A percentile compares a stretch with the other conserved stretches of the same genome.
These are phyloP conservation scores for Chouioia cunea DNA, from an alignment of 2,888 invertebrate genomes.

Conservation along the genomic window DNA sequence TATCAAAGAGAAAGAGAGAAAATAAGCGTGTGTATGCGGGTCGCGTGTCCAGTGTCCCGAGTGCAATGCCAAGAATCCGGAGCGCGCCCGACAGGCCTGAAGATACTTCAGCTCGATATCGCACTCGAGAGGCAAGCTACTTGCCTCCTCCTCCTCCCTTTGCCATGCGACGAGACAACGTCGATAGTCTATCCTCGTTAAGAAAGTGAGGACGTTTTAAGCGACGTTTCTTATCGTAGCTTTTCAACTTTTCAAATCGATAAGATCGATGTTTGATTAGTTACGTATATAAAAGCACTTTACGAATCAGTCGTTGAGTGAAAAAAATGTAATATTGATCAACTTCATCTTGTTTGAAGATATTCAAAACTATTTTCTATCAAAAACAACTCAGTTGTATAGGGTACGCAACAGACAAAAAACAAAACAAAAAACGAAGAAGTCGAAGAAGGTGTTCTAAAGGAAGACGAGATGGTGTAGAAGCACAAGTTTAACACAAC, in stretches of 20 bases:
- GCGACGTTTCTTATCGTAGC: too few species aligned
- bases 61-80: slow-evolving; percentile 55
- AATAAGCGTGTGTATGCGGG: slow-evolving; percentile 56
- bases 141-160: slow-evolving; percentile 18
- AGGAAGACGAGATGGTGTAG: slow-evolving; percentile 2
- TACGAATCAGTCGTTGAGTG: too few species aligned
- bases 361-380: too few species aligned
- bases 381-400: too few species aligned
- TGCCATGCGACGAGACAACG: slow-evolving; percentile 21
- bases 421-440: slow-evolving; percentile 6
- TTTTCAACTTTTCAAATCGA: too few species aligned
- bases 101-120: slow-evolving; percentile 52
- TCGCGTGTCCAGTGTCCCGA: slow-evolving; percentile 63
- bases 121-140: too few species aligned
- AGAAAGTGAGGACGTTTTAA: too few species aligned
- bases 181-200: slow-evolving; percentile 34
- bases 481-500: neutral
- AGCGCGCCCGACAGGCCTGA: slow-evolving; percentile 49
- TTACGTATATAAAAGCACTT: too few species aligned
- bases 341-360: too few species aligned
- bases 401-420: too few species aligned
- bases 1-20: slow-evolving; percentile 43
- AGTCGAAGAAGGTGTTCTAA: slow-evolving; percentile 6
- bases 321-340: too few species aligned
- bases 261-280: too few species aligned